These are phyloP conservation scores for Chitala chitala DNA, from an alignment of 2,113 vertebrate species.

Conservation along the genomic window DNA sequence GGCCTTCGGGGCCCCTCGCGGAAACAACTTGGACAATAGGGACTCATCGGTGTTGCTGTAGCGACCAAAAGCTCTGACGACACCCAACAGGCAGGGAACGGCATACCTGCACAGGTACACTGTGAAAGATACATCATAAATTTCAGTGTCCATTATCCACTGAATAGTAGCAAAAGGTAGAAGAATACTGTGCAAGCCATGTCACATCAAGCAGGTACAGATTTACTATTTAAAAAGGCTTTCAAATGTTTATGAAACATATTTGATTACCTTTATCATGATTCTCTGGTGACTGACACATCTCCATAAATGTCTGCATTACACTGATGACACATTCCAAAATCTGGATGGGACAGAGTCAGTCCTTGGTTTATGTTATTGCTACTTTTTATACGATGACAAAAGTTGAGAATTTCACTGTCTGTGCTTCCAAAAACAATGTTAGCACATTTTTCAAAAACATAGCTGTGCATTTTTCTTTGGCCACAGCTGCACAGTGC, in stretches of 20 bases:
- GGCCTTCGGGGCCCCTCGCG: conserved; percentile 64
- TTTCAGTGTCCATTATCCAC: background rate
- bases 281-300: conserved; percentile 77
- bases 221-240: background rate
- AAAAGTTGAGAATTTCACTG: background rate
- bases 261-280: conserved; percentile 81
- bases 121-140: conserved; percentile 40
- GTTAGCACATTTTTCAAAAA: background rate
- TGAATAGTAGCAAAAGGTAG: too few species aligned
- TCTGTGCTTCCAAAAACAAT: background rate
- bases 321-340: conserved; percentile 81
- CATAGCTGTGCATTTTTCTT: background rate
- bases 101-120: conserved; percentile 87
- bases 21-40: conserved; percentile 88
- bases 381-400: background rate
- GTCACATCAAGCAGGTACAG: background rate
- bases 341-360: conserved; percentile 60
- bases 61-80: conserved; percentile 85
- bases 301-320: conserved; percentile 81
- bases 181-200: too few species aligned
- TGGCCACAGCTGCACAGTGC: background rate
- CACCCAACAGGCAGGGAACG: conserved; percentile 83
- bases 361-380: background rate
- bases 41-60: conserved; percentile 90
- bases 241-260: too few species aligned